Conservation (phyloP, 2,113 vertebrate genomes). For the Pteruthius melanotis region DNA sequence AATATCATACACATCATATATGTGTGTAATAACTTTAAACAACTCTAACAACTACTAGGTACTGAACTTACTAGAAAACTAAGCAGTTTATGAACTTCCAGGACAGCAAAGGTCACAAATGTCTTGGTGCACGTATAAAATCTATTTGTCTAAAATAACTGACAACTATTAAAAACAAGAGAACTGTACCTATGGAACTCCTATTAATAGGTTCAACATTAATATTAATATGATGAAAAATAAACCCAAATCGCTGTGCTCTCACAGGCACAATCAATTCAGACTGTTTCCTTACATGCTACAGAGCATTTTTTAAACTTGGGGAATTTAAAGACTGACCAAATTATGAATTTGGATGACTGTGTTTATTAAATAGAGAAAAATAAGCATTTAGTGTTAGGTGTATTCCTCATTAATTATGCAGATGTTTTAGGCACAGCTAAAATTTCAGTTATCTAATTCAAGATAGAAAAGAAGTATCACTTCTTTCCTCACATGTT, state of each 20-base stretch:
- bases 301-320: background rate
- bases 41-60: background rate
- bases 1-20: background rate
- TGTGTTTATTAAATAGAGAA: background rate
- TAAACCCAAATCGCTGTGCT: background rate
- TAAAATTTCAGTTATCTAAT: background rate
- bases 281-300: background rate
- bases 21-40: background rate
- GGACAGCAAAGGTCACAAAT: background rate
- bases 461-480: background rate
- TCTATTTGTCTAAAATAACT: background rate
- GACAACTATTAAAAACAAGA: background rate
- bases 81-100: background rate
- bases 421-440: background rate
- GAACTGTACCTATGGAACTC: background rate
- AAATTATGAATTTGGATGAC: background rate
- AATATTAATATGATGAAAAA: background rate
- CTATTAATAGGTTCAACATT: background rate
- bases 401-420: background rate
- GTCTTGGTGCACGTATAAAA: background rate
- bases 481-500: slow-evolving; percentile 28
- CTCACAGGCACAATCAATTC: background rate
- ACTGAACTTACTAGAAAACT: background rate
- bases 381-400: background rate
- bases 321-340: background rate